A percentile compares a stretch with the other conserved stretches of the same genome.
Conservation (phyloP, 2,113 vertebrate species). For the Henicopernis longicauda region DNA sequence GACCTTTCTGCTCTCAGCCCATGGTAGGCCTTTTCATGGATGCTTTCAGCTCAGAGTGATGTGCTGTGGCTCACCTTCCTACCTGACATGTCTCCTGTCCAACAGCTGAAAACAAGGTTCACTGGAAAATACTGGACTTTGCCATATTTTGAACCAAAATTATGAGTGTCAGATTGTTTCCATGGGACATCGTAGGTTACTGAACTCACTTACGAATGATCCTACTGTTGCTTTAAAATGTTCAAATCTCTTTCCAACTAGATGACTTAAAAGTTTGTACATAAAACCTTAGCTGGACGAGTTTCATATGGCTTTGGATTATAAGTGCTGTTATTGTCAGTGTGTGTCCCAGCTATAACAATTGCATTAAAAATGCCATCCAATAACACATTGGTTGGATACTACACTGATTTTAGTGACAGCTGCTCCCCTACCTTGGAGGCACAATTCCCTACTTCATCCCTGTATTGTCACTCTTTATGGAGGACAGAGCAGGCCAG, state of each 20-base stretch:
- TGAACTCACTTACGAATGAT: background rate
- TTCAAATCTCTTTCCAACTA: background rate
- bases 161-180: background rate
- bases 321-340: background rate
- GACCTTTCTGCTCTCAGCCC: background rate
- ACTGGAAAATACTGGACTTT: background rate
- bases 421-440: background rate
- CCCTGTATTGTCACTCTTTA: background rate
- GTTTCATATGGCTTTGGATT: background rate
- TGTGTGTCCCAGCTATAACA: background rate
- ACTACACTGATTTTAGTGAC: background rate
- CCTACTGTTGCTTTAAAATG: background rate
- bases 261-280: background rate
- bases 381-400: background rate
- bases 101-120: background rate
- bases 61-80: background rate
- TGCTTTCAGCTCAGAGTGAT: background rate
- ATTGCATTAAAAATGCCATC: background rate
- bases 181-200: fast-evolving
- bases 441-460: background rate
- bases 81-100: background rate
- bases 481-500: background rate
- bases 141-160: background rate
- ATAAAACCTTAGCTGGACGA: background rate
- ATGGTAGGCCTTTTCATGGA: background rate